A percentile compares a stretch with the other conserved stretches of the same genome.
These are phyloP conservation scores for Callinectes sapidus DNA, from an alignment of 2,888 invertebrate species.

Conservation along the genomic window DNA sequence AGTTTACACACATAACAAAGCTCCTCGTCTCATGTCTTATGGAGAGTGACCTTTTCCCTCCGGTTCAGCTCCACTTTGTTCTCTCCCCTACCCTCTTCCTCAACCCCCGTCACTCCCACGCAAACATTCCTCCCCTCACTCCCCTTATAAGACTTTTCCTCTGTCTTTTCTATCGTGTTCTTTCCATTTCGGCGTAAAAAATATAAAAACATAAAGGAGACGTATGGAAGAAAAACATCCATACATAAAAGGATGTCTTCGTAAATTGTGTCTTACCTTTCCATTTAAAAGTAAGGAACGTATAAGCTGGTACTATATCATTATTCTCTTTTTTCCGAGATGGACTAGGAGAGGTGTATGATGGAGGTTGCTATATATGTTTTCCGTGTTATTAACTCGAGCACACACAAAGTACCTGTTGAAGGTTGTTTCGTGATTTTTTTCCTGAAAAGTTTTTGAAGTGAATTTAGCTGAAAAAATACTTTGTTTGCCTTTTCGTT, in stretches of 20 bases:
- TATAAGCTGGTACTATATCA: background rate
- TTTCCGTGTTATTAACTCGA: background rate
- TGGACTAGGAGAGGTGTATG: background rate
- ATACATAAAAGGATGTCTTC: background rate
- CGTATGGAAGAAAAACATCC: background rate
- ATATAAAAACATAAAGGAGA: background rate
- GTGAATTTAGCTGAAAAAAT: background rate
- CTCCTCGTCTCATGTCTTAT: conserved; percentile 8
- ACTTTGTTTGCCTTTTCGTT: background rate
- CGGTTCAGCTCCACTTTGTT: background rate
- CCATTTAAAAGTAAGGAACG: background rate
- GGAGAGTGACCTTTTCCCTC: background rate
- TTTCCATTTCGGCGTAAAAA: background rate
- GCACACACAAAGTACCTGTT: conserved; percentile 3
- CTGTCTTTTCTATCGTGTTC: background rate
- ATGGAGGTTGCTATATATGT: background rate
- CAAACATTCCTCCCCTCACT: background rate
- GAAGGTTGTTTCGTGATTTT: background rate
- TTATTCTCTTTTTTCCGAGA: background rate
- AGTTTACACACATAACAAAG: conserved; percentile 5
- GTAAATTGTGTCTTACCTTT: background rate
- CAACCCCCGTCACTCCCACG: background rate
- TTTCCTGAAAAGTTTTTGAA: background rate
- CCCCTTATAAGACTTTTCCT: background rate
- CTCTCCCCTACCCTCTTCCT: background rate